Conservation (phyloP, 2,113 vertebrate genomes). For the Petroica traversi region DNA sequence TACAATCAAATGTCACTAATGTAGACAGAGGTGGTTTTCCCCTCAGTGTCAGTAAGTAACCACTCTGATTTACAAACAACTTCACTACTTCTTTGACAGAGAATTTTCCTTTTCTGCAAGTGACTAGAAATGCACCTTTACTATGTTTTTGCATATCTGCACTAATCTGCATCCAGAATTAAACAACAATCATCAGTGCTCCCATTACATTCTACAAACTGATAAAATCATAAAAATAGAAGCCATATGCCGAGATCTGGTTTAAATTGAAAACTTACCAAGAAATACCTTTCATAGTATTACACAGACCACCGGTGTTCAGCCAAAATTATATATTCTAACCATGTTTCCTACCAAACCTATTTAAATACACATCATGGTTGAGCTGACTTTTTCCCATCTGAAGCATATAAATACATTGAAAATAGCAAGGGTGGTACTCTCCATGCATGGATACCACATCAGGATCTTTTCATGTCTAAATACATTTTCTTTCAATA, state of each 20-base stretch:
- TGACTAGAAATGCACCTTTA: not conserved
- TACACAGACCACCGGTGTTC: not conserved
- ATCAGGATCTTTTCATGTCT: not conserved
- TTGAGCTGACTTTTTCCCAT: not conserved
- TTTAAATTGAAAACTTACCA: not conserved
- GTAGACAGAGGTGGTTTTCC: accelerated
- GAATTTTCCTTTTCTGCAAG: not conserved
- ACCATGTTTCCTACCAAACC: not conserved
- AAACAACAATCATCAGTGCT: not conserved
- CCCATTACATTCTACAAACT: not conserved
- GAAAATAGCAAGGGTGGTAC: not conserved
- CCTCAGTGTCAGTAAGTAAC: not conserved
- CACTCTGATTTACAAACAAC: not conserved
- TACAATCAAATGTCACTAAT: not conserved
- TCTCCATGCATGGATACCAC: not conserved
- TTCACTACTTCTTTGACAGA: not conserved
- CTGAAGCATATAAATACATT: not conserved
- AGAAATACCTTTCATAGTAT: not conserved
- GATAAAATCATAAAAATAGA: not conserved
- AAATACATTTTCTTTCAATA: not conserved
- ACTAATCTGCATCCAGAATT: not conserved
- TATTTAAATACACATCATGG: not conserved
- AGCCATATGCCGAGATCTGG: not conserved
- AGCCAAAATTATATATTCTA: not conserved
- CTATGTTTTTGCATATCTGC: not conserved